Evolutionary conservation across 2,888 invertebrate species (phyloP).

Genomic region (Zygaena filipendulae): DNA sequence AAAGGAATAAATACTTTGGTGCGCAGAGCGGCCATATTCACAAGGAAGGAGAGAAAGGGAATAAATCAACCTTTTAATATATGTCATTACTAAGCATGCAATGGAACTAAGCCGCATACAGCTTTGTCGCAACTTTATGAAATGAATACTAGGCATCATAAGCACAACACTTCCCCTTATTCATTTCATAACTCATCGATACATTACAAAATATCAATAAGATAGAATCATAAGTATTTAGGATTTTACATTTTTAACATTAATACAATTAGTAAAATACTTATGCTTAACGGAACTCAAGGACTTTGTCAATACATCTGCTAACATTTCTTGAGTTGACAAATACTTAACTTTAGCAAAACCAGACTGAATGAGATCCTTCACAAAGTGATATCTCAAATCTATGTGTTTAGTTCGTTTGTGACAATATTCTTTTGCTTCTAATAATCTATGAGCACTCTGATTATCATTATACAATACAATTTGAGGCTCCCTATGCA

Average conservation of each 20-base stretch:
- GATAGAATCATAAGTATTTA: no score
- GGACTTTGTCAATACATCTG: not conserved
- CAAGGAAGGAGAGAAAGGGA: no score
- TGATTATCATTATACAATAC: slow-evolving; percentile 4
- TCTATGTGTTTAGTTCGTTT: slow-evolving; percentile 13
- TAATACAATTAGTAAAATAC: not conserved
- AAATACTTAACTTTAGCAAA: not conserved
- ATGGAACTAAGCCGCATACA: no score
- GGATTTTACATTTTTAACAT: not conserved
- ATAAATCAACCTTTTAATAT: no score
- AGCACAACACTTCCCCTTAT: no score
- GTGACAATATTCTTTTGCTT: slow-evolving; percentile 8
- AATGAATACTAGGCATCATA: no score
- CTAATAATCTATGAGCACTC: slow-evolving; percentile 2
- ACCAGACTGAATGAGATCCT: not conserved
- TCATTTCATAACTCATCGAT: no score
- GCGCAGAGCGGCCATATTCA: no score
- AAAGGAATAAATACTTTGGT: no score
- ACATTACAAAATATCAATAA: no score
- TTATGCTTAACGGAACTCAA: not conserved
- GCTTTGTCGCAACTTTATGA: no score
- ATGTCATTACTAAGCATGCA: no score
- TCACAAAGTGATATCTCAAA: slow-evolving; percentile 8
- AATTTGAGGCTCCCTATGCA: not conserved
- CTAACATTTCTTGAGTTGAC: not conserved